Base-by-base conservation (phyloP, 1,140 invertebrate species). In the Colletes gigas region DNA sequence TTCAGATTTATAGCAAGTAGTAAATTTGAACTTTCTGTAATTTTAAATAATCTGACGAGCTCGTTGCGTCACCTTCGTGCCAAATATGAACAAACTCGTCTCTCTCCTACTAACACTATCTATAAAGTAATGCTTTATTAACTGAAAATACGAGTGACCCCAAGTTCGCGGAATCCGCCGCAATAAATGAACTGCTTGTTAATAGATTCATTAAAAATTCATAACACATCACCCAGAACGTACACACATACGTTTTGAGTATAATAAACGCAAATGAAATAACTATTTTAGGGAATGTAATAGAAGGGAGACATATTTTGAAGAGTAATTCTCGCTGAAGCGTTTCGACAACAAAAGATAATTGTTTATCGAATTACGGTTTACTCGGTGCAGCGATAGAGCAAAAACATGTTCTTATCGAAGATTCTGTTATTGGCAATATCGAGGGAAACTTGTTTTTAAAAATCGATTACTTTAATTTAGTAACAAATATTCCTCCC, bases 121-220 rank as follows among this genome's bases (percentile, higher is more conserved):
- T n/a, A 15, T 7, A 41, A 65, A 65, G 12, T 44, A 41, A 39
- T 9, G 3, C 47, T 55, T 55, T 41, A 75, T 69, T 68, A 62
- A 76, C 41, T 67, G 65, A 41, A 70, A 78, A 57, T 52, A 15
- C 14, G 7, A 79, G 39, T 70, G 62, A 66, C 50, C 73, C 55
- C 63, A 60, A 70, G 69, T 74, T 69, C 52, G 44, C 76, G 54
- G 19, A 78, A 62, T 62, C 59, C 30, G 55, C 47, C 19, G 50
- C 6, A 14, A 19, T 50, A 57, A 79, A 47, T 21, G 15, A 3
- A 74, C 50, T 39, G n/a, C 30, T 63, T 63, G 10, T 55, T 55
- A 69, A 68, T 54, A 54, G 47, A 81, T 70, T 81, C 55, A 7
- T 50, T 62, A 19, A 3, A 10, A 47, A 8, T 67, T 78, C 57